A percentile compares a stretch with the other conserved stretches of the same genome.
phyloP scores from a whole-genome alignment of 2,113 vertebrate species.

The Theropithecus gelada region DNA sequence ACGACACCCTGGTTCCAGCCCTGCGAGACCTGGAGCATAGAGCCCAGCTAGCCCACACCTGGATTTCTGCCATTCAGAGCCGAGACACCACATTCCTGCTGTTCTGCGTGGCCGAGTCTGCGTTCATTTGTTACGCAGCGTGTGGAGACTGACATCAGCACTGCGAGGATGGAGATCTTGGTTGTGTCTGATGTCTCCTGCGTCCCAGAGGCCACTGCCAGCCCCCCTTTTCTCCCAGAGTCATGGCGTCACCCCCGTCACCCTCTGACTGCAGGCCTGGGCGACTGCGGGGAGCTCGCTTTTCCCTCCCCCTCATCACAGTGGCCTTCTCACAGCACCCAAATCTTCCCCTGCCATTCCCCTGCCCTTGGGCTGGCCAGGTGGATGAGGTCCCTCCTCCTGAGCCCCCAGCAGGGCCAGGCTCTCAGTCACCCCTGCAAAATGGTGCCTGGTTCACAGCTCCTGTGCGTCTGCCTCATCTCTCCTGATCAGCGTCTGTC shows the following conservation, averaged over 20 bases:
- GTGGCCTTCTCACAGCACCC: neutral
- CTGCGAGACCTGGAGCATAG: neutral
- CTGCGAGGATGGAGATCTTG: neutral
- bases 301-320: neutral
- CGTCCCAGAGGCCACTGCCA: neutral
- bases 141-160: too few species aligned
- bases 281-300: neutral
- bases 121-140: neutral
- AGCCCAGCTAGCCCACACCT: too few species aligned
- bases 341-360: rapidly evolving
- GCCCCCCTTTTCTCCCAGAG: rapidly evolving
- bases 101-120: neutral
- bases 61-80: neutral
- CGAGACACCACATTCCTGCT: too few species aligned
- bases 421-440: neutral
- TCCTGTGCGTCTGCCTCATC: neutral
- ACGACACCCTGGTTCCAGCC: neutral
- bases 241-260: rapidly evolving
- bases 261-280: neutral
- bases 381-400: neutral
- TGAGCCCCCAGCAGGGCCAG: neutral
- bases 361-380: neutral
- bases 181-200: neutral
- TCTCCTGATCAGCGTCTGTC: neutral
- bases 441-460: neutral